Percentiles rank a stretch among this genome's conserved stretches.
These are phyloP conservation scores for Nilaparvata lugens DNA, from an alignment of 1,140 invertebrate genomes.

Conservation along the genomic window DNA sequence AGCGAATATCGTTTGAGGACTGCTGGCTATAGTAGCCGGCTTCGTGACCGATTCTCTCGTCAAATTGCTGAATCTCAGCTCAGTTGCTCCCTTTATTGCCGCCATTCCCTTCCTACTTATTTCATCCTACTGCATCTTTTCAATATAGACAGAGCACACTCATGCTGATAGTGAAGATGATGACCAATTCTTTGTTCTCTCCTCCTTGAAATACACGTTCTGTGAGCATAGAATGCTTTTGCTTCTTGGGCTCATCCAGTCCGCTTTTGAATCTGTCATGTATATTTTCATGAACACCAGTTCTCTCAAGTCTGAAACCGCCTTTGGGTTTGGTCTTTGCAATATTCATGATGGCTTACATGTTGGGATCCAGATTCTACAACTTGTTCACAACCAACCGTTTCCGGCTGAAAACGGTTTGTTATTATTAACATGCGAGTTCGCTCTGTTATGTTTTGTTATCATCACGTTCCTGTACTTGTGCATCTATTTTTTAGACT, in stretches of 20 bases:
- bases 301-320: constrained; percentile 40
- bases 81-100: constrained; percentile 47
- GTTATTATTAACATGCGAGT: constrained; percentile 31
- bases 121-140: constrained; percentile 35
- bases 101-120: constrained; percentile 46
- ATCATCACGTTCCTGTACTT: constrained; percentile 17
- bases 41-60: constrained; percentile 50
- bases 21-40: constrained; percentile 57
- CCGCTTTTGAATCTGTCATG: constrained; percentile 61
- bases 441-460: constrained; percentile 29
- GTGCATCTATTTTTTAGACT: constrained; percentile 2
- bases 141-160: constrained; percentile 22
- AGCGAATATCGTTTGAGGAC: constrained; percentile 56
- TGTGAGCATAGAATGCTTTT: constrained; percentile 39
- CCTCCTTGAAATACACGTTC: constrained; percentile 23
- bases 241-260: constrained; percentile 52
- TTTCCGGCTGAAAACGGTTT: constrained; percentile 32
- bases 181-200: constrained; percentile 12
- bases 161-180: not conserved
- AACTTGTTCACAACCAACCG: constrained; percentile 37
- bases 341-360: constrained; percentile 56
- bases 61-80: constrained; percentile 49
- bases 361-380: constrained; percentile 57
- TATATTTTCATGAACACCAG: constrained; percentile 63
- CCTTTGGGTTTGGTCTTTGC: constrained; percentile 48